A percentile compares a stretch with the other conserved stretches of the same genome.
Conservation (phyloP, 1,140 invertebrate genomes). For the Ylistrum balloti region DNA sequence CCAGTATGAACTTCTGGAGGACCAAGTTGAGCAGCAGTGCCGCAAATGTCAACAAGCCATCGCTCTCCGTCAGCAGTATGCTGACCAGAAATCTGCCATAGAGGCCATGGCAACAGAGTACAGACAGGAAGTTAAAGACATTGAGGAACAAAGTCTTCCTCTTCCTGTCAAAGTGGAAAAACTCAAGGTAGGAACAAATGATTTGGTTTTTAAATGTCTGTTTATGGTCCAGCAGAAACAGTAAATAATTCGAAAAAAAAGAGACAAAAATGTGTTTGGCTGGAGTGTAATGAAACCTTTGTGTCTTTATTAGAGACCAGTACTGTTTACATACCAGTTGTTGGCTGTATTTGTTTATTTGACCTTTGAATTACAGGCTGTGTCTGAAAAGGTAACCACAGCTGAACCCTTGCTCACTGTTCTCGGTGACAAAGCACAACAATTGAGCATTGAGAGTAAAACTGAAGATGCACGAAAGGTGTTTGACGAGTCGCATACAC, state of each 20-base stretch:
- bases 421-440: conserved; percentile 94
- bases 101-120: conserved; percentile 93
- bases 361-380: conserved; percentile 85
- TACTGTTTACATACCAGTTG: no score
- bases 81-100: conserved; percentile 92
- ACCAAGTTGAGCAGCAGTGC: conserved; percentile 80
- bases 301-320: no score
- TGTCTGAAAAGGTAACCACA: conserved; percentile 89
- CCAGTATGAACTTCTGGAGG: conserved; percentile 91
- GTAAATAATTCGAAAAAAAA: no score
- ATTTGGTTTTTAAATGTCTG: no score
- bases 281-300: no score
- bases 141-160: conserved; percentile 90
- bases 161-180: conserved; percentile 94
- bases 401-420: conserved; percentile 93
- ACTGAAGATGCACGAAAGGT: conserved; percentile 93
- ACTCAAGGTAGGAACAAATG: conserved; percentile 83
- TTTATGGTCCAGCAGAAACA: no score
- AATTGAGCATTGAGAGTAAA: conserved; percentile 93
- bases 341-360: background rate
- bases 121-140: conserved; percentile 91
- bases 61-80: conserved; percentile 92
- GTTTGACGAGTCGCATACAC: conserved; percentile 91
- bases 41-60: conserved; percentile 87
- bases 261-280: no score